phyloP scores from a whole-genome alignment of 2,113 vertebrate species.

The Struthidea cinerea region DNA sequence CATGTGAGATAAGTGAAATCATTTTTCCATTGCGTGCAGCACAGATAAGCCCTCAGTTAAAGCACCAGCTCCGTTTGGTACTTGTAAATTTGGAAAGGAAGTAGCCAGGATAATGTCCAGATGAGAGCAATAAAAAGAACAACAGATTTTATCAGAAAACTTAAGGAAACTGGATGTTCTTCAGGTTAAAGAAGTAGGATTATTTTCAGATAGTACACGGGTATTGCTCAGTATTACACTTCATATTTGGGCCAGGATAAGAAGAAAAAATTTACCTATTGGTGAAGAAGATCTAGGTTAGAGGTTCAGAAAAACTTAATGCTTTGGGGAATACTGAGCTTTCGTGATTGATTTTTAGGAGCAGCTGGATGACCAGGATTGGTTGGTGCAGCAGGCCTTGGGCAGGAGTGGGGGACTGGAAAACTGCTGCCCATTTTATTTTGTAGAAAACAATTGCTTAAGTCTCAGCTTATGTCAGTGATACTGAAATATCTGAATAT shows the following conservation, averaged over 20 bases:
- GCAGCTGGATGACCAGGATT: neutral
- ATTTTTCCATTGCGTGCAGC: neutral
- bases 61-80: neutral
- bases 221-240: neutral
- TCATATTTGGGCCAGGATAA: neutral
- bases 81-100: neutral
- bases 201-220: neutral
- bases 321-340: neutral
- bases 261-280: neutral
- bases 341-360: neutral
- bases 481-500: neutral
- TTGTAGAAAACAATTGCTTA: neutral
- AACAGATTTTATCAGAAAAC: neutral
- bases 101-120: neutral
- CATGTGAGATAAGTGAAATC: neutral
- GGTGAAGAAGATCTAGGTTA: neutral
- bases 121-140: neutral
- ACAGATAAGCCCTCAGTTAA: neutral
- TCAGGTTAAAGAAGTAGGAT: neutral
- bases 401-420: neutral
- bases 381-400: neutral
- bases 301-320: neutral
- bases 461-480: neutral
- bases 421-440: neutral
- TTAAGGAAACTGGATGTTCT: neutral